phyloP scores from a whole-genome alignment of 2,888 invertebrate genomes.

The Epistrophe eligans region DNA sequence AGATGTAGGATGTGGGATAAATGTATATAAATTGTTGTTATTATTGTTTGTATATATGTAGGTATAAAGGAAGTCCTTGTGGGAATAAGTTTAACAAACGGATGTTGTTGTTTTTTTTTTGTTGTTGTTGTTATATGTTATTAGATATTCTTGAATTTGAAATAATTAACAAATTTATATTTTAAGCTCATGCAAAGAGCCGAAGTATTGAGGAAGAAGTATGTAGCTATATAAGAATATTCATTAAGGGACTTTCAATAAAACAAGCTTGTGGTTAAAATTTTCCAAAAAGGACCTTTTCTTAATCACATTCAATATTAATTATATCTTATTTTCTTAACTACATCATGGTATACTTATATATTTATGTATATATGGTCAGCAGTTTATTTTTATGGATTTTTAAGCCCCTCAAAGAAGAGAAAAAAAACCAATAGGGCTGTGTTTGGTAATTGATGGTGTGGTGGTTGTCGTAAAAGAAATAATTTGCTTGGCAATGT shows the following conservation, averaged over 20 bases:
- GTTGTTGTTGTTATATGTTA: neutral
- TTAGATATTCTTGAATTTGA: conserved; percentile 27
- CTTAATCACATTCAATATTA: conserved; percentile 40
- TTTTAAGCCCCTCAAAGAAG: conserved; percentile 19
- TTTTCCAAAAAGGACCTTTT: conserved; percentile 9
- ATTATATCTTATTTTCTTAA: conserved; percentile 21
- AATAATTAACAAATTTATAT: conserved; percentile 46
- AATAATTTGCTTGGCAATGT: conserved; percentile 31
- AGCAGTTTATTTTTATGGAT: conserved; percentile 35
- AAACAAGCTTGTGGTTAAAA: conserved; percentile 8
- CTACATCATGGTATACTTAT: neutral
- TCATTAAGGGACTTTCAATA: conserved; percentile 1
- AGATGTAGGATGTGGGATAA: conserved; percentile 9
- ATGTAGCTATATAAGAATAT: neutral
- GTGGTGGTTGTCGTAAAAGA: conserved; percentile 16
- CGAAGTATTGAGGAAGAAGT: neutral
- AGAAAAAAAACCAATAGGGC: neutral
- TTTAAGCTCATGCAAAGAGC: neutral
- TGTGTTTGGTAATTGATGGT: neutral
- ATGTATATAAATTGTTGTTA: neutral
- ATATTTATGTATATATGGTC: neutral
- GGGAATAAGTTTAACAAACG: neutral
- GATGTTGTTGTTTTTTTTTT: conserved; percentile 14
- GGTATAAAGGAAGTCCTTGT: conserved; percentile 13
- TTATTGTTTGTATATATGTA: neutral